Evolutionary conservation across 2,797 vertebrate genomes (phyloP).

Genomic region (Scleropages formosus): DNA sequence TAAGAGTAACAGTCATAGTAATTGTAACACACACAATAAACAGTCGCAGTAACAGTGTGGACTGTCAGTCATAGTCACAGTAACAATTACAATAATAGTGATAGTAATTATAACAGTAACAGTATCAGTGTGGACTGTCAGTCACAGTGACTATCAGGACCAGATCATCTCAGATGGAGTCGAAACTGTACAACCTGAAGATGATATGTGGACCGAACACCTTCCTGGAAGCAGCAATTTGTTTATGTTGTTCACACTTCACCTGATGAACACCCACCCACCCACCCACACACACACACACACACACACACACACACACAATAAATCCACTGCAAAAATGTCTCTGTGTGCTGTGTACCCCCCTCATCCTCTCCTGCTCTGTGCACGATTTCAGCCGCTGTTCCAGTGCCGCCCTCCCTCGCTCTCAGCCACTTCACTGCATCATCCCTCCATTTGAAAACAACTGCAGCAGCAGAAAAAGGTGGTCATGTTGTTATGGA

Average conservation of each 20-base stretch:
- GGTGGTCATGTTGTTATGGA: constrained; percentile 75
- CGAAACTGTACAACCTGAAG: not conserved
- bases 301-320: constrained; percentile 27
- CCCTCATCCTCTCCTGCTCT: too few relatives aligned
- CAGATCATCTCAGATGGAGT: not conserved
- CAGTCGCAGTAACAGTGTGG: too few relatives aligned
- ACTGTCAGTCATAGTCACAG: too few relatives aligned
- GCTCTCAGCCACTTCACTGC: constrained; percentile 46
- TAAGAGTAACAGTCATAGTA: too few relatives aligned
- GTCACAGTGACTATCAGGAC: not conserved
- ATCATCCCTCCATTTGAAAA: constrained; percentile 42
- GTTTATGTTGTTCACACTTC: not conserved
- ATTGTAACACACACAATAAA: too few relatives aligned
- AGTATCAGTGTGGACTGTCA: too few relatives aligned
- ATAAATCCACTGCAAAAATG: constrained; percentile 43
- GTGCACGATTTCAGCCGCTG: constrained; percentile 20
- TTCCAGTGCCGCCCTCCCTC: constrained; percentile 24
- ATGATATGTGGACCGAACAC: not conserved
- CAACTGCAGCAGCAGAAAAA: constrained; percentile 57
- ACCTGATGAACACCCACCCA: not conserved
- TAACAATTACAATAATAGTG: too few relatives aligned
- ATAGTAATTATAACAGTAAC: too few relatives aligned
- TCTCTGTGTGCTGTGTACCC: constrained; percentile 32
- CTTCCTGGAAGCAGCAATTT: not conserved
- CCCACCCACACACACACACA: constrained; percentile 6